Evolutionary conservation across 2,113 vertebrate genomes (phyloP).

Genomic region (Phylloscopus trochiloides): DNA sequence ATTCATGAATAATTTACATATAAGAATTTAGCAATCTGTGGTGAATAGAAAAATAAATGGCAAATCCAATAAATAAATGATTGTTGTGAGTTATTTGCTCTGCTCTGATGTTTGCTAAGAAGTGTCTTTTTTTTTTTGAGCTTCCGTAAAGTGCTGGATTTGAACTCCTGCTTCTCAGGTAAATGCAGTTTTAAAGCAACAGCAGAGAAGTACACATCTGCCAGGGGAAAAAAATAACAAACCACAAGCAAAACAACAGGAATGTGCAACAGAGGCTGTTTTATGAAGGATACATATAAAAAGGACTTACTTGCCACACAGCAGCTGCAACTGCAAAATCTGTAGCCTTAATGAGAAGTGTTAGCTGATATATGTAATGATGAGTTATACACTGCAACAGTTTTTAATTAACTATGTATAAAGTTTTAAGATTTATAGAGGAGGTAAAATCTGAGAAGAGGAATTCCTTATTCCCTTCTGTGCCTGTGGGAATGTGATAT

Average conservation of each 20-base stretch:
- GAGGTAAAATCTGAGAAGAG: conserved; percentile 6
- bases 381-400: neutral
- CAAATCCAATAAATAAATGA: conserved; percentile 61
- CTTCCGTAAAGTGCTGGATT: neutral
- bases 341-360: neutral
- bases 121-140: neutral
- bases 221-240: neutral
- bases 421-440: conserved; percentile 5
- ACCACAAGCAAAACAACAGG: neutral
- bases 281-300: neutral
- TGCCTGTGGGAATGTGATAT: neutral
- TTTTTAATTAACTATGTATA: conserved; percentile 30
- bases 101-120: conserved; percentile 42
- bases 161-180: neutral
- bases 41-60: conserved; percentile 63
- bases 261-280: neutral
- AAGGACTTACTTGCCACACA: neutral
- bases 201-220: neutral
- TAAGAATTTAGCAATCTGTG: conserved; percentile 46
- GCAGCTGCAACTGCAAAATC: neutral
- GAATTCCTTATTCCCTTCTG: neutral
- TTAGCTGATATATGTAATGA: neutral
- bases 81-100: conserved; percentile 53
- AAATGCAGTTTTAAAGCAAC: neutral
- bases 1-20: conserved; percentile 66